These are phyloP conservation scores for Agraylea sexmaculata DNA, from an alignment of 1,140 invertebrate genomes.

Conservation along the genomic window DNA sequence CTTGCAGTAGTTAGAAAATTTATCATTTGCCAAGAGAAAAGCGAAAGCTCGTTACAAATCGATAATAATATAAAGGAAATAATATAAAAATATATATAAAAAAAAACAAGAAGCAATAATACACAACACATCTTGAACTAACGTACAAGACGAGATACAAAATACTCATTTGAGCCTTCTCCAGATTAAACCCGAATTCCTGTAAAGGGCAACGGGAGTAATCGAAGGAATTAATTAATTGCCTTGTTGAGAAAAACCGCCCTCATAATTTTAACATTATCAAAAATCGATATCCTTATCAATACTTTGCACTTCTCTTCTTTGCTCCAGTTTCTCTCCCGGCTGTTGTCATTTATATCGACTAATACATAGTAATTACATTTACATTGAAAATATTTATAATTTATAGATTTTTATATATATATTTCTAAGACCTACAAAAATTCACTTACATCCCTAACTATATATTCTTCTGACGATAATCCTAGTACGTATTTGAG, in stretches of 20 bases:
- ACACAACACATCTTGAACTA: background rate
- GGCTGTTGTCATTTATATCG: slow-evolving; percentile 11
- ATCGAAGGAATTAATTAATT: too few relatives aligned
- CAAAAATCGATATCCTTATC: slow-evolving; percentile 16
- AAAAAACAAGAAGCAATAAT: slow-evolving; percentile 4
- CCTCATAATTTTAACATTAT: too few relatives aligned
- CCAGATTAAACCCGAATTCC: slow-evolving; percentile 6
- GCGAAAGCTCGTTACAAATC: too few relatives aligned
- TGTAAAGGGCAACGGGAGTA: too few relatives aligned
- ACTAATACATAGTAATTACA: background rate
- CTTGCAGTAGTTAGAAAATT: too few relatives aligned
- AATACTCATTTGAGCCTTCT: slow-evolving; percentile 1
- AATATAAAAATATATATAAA: slow-evolving; percentile 9
- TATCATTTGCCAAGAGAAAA: too few relatives aligned
- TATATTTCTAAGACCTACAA: slow-evolving; percentile 15
- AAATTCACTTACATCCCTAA: slow-evolving; percentile 16
- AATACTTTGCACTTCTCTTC: slow-evolving; percentile 23
- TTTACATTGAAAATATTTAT: background rate
- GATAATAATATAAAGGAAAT: slow-evolving; percentile 4
- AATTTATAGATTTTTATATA: slow-evolving; percentile 11
- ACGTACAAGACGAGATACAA: background rate
- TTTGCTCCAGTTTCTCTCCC: slow-evolving; percentile 15
- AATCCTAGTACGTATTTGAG: slow-evolving; percentile 23
- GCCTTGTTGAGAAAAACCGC: too few relatives aligned
- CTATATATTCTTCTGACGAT: slow-evolving; percentile 21